These are phyloP conservation scores for Ladona fulva DNA, from an alignment of 1,140 invertebrate species.

Conservation along the genomic window DNA sequence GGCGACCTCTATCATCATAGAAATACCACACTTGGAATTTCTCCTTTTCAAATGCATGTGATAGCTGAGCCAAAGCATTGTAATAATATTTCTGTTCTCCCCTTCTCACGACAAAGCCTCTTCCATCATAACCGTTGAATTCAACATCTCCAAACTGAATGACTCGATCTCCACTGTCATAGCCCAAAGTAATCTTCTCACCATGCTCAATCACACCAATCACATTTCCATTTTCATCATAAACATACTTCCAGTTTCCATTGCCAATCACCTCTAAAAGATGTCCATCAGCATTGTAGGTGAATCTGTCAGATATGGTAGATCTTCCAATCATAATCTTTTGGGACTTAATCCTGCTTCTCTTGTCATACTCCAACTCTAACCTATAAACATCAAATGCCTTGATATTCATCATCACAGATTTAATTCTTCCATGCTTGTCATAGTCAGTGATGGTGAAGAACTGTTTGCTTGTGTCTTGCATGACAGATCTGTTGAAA, in stretches of 20 bases:
- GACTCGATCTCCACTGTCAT: slow-evolving; percentile 86
- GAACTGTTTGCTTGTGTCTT: slow-evolving; percentile 79
- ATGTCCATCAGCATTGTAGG: slow-evolving; percentile 81
- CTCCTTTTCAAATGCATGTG: slow-evolving; percentile 78
- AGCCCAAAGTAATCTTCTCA: slow-evolving; percentile 76
- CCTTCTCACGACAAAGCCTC: slow-evolving; percentile 82
- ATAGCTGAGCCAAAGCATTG: slow-evolving; percentile 84
- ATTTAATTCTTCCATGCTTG: slow-evolving; percentile 68
- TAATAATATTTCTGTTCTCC: slow-evolving; percentile 88
- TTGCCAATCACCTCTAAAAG: slow-evolving; percentile 75
- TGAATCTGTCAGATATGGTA: slow-evolving; percentile 66
- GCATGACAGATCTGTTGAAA: slow-evolving; percentile 79
- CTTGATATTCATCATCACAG: slow-evolving; percentile 73
- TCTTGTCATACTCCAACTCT: slow-evolving; percentile 74
- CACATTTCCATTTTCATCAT: slow-evolving; percentile 93
- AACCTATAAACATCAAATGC: slow-evolving; percentile 77
- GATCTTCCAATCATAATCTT: slow-evolving; percentile 70
- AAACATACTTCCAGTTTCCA: slow-evolving; percentile 87
- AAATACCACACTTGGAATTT: slow-evolving; percentile 89
- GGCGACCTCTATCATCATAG: slow-evolving; percentile 79
- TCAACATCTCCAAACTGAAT: slow-evolving; percentile 80
- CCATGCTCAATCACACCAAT: slow-evolving; percentile 78
- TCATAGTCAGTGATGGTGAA: slow-evolving; percentile 79
- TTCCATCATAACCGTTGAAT: slow-evolving; percentile 80
- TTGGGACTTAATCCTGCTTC: slow-evolving; percentile 72